Evolutionary conservation across 1,140 invertebrate species (phyloP).

Genomic region (Procambarus clarkii): DNA sequence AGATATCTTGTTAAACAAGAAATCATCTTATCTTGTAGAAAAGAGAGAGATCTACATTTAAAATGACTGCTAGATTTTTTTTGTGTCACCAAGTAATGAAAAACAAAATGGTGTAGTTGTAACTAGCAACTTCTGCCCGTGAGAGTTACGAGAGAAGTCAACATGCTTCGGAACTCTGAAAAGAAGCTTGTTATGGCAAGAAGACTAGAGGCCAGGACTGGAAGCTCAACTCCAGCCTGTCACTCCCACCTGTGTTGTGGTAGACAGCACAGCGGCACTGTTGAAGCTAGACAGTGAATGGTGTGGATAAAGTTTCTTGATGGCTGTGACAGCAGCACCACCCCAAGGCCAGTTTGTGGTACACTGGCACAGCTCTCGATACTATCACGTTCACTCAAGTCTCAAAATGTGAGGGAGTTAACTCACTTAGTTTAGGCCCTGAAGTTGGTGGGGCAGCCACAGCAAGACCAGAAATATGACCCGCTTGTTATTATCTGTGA

Average conservation of each 20-base stretch:
- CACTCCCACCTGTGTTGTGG: not conserved
- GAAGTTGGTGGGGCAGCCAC: conserved; percentile 50
- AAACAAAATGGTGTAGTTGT: conserved; percentile 52
- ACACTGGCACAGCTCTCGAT: conserved; percentile 15
- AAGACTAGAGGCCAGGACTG: conserved; percentile 22
- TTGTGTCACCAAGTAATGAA: conserved; percentile 40
- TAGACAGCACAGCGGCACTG: conserved; percentile 4
- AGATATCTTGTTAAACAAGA: too few relatives aligned
- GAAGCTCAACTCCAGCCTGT: conserved; percentile 14
- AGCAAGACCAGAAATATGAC: conserved; percentile 5
- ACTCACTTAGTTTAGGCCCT: conserved; percentile 58
- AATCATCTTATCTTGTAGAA: too few relatives aligned
- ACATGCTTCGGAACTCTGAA: conserved; percentile 39
- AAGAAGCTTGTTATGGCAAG: conserved; percentile 40
- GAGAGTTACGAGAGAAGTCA: conserved; percentile 32
- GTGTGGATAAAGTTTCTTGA: conserved; percentile 22
- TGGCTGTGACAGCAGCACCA: conserved; percentile 23
- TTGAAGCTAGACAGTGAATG: conserved; percentile 15
- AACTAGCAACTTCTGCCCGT: conserved; percentile 50
- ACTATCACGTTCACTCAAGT: conserved; percentile 37
- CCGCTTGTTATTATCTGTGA: not conserved
- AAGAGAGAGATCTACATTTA: conserved; percentile 60
- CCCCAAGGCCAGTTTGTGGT: conserved; percentile 6
- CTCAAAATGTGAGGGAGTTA: conserved; percentile 41
- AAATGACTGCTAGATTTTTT: conserved; percentile 49